Conservation (phyloP, 2,797 vertebrate species). For the Pyrrhura leucotis region DNA sequence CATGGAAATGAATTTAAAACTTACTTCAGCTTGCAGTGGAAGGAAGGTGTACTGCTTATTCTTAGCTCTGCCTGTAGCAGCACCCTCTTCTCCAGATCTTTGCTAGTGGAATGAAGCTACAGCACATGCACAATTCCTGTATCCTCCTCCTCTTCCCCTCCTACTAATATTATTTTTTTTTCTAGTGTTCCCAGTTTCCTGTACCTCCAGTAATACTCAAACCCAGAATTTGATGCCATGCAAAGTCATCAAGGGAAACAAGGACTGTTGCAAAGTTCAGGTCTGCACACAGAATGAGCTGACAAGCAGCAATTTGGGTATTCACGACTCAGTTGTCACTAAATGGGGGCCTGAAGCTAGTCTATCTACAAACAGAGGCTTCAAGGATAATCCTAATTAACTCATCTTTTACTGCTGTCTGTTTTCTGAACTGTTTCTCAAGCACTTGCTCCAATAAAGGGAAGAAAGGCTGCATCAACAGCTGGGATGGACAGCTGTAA, state of each 20-base stretch:
- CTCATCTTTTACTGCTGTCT: conserved; percentile 33
- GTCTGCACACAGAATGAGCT: background rate
- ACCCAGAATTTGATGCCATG: background rate
- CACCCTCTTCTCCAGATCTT: background rate
- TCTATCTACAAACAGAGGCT: background rate
- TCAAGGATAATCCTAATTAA: conserved; percentile 26
- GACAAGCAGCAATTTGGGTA: background rate
- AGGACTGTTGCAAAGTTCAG: background rate
- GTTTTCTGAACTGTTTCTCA: conserved; percentile 50
- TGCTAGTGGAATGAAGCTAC: background rate
- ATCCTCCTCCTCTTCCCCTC: accelerated
- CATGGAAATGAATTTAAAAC: background rate
- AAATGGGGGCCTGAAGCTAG: background rate
- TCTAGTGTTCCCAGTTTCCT: background rate
- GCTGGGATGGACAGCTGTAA: background rate
- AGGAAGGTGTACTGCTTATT: background rate
- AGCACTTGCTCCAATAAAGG: conserved; percentile 2
- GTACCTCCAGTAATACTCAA: background rate
- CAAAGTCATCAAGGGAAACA: background rate
- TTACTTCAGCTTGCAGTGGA: background rate
- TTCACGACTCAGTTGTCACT: conserved; percentile 10
- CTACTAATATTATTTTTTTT: background rate
- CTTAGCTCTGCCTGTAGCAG: background rate
- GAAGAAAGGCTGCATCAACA: background rate
- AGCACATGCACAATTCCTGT: background rate